Percentiles rank a stretch among this genome's conserved stretches.
These are phyloP conservation scores for Dendrocincla fuliginosa DNA, from an alignment of 2,797 vertebrate species.

Conservation along the genomic window DNA sequence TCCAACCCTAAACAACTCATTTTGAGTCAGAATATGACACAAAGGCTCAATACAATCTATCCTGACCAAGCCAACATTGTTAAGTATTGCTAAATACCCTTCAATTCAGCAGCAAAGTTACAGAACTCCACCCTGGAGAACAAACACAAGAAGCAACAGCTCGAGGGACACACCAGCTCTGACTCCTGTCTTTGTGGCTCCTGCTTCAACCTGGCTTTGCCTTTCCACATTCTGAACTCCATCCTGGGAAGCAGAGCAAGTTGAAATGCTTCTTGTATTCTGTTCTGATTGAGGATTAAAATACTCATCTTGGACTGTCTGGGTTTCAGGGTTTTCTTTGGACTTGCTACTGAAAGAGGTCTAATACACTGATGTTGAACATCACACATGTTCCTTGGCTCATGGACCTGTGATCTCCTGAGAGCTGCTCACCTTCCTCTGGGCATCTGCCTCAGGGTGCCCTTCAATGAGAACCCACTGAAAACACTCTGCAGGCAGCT, in stretches of 20 bases:
- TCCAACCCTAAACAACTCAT: background rate
- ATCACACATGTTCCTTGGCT: fast-evolving
- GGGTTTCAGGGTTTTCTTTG: background rate
- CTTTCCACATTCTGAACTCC: background rate
- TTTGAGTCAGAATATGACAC: background rate
- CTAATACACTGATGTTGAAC: fast-evolving
- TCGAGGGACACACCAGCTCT: background rate
- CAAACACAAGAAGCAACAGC: background rate
- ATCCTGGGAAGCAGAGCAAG: background rate
- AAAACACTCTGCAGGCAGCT: background rate
- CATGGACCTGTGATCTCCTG: background rate
- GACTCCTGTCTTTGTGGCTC: background rate
- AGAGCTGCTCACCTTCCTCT: background rate
- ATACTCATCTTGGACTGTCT: background rate
- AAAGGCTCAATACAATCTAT: background rate
- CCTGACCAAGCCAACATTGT: background rate
- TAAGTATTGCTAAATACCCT: background rate
- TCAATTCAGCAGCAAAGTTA: background rate
- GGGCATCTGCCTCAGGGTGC: background rate
- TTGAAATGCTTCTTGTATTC: background rate
- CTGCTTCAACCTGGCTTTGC: background rate
- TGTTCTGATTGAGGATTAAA: background rate
- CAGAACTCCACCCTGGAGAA: background rate
- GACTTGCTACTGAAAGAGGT: background rate
- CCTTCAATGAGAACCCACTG: background rate